These are phyloP conservation scores for Danio tinwini DNA, from an alignment of 2,797 vertebrate species.

Conservation along the genomic window DNA sequence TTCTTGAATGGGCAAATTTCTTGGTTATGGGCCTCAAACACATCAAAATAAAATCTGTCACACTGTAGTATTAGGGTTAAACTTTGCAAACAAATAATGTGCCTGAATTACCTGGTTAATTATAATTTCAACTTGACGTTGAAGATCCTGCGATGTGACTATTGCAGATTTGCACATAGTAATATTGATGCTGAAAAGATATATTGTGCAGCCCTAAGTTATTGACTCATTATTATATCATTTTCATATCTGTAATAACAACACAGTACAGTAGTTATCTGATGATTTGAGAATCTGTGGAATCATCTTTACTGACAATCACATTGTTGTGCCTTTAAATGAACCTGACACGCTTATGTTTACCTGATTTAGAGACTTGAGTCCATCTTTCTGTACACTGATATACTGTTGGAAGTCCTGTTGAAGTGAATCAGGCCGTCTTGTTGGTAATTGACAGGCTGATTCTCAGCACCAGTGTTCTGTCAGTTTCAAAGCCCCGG, in stretches of 20 bases:
- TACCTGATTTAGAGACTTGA: neutral
- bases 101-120: no score
- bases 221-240: neutral
- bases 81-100: no score
- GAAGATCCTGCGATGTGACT: no score
- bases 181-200: no score
- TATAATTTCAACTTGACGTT: no score
- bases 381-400: neutral
- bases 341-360: neutral
- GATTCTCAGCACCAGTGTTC: conserved; percentile 65
- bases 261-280: neutral
- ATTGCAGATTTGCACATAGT: no score
- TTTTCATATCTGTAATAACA: neutral
- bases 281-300: neutral
- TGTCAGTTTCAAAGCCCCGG: conserved; percentile 69
- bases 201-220: no score
- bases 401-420: conserved; percentile 9
- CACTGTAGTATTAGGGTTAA: no score
- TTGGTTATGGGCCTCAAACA: no score
- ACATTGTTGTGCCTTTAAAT: neutral
- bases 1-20: no score
- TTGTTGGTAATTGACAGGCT: conserved; percentile 46
- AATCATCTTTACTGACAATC: neutral
- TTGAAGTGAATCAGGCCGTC: conserved; percentile 16
- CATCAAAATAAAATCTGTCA: no score